Evolutionary conservation across 2,113 vertebrate species (phyloP).

Genomic region (Dolichotis patagonum): DNA sequence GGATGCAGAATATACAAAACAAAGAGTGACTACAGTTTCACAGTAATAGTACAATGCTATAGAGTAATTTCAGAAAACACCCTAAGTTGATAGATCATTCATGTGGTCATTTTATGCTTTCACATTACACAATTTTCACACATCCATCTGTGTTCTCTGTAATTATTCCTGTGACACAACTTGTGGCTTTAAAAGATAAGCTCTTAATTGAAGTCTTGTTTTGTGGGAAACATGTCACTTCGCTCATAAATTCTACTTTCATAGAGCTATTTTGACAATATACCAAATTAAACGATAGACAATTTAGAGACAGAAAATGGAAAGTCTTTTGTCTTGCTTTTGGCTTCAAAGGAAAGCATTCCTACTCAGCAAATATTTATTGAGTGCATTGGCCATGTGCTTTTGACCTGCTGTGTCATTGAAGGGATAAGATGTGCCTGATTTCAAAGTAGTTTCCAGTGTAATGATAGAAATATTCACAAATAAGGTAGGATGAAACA

Average conservation of each 20-base stretch:
- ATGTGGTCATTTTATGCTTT: not conserved
- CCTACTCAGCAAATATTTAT: not conserved
- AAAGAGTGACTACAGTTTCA: not conserved
- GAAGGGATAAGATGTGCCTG: not conserved
- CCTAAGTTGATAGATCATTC: not conserved
- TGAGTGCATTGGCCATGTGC: not conserved
- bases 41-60: not conserved
- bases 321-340: slow-evolving; percentile 3
- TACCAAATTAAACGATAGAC: not conserved
- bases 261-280: not conserved
- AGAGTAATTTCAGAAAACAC: not conserved
- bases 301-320: slow-evolving; percentile 3
- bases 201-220: not conserved
- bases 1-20: not conserved
- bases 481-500: slow-evolving; percentile 46
- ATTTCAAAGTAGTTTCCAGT: not conserved
- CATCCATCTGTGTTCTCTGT: not conserved
- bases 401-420: not conserved
- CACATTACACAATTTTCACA: not conserved
- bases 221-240: not conserved
- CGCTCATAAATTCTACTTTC: not conserved
- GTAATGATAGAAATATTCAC: slow-evolving; percentile 14
- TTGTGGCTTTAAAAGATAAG: not conserved
- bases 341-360: not conserved
- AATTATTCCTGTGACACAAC: not conserved